Conservation (phyloP, 2,888 invertebrate genomes). For the Thecophora atra region DNA sequence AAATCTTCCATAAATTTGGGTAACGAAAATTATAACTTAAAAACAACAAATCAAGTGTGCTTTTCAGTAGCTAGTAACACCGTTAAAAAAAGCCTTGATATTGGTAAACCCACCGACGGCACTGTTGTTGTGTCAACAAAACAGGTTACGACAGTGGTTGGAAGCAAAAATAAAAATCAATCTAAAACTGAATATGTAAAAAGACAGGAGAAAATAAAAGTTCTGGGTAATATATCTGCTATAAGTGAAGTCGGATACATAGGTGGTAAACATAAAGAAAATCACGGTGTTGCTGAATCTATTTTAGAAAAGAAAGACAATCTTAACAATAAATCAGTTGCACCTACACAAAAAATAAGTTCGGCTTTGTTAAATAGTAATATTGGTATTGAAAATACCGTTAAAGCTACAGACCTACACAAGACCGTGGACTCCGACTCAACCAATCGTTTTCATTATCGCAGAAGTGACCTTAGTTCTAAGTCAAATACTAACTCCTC, state of each 20-base stretch:
- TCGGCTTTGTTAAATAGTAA: not conserved
- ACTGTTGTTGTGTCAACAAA: conserved; percentile 68
- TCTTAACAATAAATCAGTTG: not conserved
- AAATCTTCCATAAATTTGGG: conserved; percentile 75
- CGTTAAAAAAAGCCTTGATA: conserved; percentile 63
- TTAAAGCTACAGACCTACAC: not conserved
- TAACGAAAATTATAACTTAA: conserved; percentile 68
- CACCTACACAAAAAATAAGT: not conserved
- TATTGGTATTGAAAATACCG: not conserved
- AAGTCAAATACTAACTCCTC: conserved; percentile 82
- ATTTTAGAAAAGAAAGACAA: conserved; percentile 52
- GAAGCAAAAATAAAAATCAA: conserved; percentile 58
- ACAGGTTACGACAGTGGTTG: conserved; percentile 66
- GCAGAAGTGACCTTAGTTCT: conserved; percentile 78
- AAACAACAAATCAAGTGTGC: conserved; percentile 71
- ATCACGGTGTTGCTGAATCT: conserved; percentile 54
- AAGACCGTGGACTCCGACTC: conserved; percentile 40
- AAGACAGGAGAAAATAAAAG: conserved; percentile 59
- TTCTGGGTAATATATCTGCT: conserved; percentile 61
- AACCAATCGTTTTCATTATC: conserved; percentile 70
- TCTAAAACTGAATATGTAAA: conserved; percentile 63
- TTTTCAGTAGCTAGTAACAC: conserved; percentile 67
- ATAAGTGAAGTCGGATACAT: conserved; percentile 59
- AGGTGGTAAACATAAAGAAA: conserved; percentile 57
- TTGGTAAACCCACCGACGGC: conserved; percentile 67